These are phyloP conservation scores for Petrocephalus schoutedeni DNA, from an alignment of 2,797 vertebrate species.

Conservation along the genomic window DNA sequence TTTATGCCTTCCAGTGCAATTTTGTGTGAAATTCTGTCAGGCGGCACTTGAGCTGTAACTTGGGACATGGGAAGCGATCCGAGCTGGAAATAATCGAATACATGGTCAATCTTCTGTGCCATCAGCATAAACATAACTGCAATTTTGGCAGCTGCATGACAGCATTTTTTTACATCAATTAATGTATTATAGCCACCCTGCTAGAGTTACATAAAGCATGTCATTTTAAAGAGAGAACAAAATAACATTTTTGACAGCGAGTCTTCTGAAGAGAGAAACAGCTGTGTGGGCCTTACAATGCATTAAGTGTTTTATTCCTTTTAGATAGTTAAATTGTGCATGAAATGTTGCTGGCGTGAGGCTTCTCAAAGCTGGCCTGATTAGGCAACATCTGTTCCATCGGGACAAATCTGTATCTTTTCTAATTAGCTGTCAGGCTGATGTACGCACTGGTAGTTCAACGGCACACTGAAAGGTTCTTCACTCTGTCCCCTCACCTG, in stretches of 20 bases:
- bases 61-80: constrained; percentile 27
- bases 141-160: constrained; percentile 85
- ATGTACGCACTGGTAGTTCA: constrained; percentile 95
- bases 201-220: constrained; percentile 99
- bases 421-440: constrained; percentile 99
- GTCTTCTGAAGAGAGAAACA: constrained; percentile 96
- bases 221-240: constrained; percentile 47
- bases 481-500: constrained; percentile 94
- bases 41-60: constrained; percentile 25
- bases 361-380: constrained; percentile 98
- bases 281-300: constrained; percentile 99
- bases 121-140: constrained; percentile 60
- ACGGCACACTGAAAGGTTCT: constrained; percentile 92
- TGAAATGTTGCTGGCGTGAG: constrained; percentile 99
- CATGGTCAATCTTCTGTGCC: constrained; percentile 37
- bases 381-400: constrained; percentile 99
- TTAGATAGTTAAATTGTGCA: constrained; percentile 99
- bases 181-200: constrained; percentile 98
- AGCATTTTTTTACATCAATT: constrained; percentile 80
- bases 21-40: constrained; percentile 11
- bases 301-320: constrained; percentile 99
- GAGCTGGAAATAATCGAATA: constrained; percentile 18
- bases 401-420: constrained; percentile 99
- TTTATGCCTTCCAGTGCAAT: not conserved
- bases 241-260: constrained; percentile 73